Percentiles rank a stretch among this genome's conserved stretches.
Evolutionary conservation across 1,140 invertebrate genomes (phyloP).

Genomic region (Dendroctonus ponderosae): DNA sequence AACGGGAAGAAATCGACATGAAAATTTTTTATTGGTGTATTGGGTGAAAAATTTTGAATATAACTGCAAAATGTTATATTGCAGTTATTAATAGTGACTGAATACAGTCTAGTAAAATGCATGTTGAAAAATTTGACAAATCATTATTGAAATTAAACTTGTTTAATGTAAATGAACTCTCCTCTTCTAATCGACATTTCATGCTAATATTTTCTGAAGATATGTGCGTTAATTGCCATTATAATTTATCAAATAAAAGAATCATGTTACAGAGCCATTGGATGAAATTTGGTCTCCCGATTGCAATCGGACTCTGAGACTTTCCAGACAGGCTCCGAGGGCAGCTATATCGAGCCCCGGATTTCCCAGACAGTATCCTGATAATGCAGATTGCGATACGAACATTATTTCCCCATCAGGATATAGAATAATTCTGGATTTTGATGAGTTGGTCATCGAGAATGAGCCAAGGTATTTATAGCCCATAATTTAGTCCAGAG

Average conservation of each 20-base stretch:
- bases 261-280: constrained; percentile 46
- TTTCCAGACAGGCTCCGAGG: constrained; percentile 59
- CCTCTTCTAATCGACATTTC: too few relatives aligned
- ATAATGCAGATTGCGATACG: constrained; percentile 65
- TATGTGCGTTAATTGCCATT: too few relatives aligned
- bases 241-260: too few relatives aligned
- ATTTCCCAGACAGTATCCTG: constrained; percentile 69
- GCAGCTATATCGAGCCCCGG: constrained; percentile 64
- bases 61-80: too few relatives aligned
- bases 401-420: constrained; percentile 59
- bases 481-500: neutral
- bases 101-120: too few relatives aligned
- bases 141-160: too few relatives aligned
- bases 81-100: too few relatives aligned
- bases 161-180: too few relatives aligned
- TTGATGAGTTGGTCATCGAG: constrained; percentile 69
- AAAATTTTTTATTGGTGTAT: too few relatives aligned
- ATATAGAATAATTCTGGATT: constrained; percentile 62
- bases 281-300: constrained; percentile 49
- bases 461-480: constrained; percentile 66
- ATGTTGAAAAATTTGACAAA: too few relatives aligned
- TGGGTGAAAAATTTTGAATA: too few relatives aligned
- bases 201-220: constrained; percentile 1
- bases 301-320: constrained; percentile 64
- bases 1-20: too few relatives aligned